Evolutionary conservation across 2,888 invertebrate genomes (phyloP), one percentile per base, ranked within the genome.

Genomic region (Calameuta pallipes): DNA sequence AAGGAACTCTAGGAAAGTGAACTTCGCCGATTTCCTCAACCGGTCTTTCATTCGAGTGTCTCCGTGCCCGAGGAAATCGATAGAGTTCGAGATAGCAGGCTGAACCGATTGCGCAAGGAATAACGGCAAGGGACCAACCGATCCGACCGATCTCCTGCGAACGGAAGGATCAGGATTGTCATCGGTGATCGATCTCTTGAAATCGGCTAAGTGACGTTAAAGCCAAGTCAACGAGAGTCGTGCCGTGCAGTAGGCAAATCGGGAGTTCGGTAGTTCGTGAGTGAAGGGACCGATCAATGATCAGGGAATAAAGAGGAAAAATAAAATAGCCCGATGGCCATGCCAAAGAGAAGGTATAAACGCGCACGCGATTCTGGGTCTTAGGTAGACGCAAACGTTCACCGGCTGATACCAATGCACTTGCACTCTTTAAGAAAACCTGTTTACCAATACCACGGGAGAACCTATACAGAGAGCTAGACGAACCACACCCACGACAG

Each of bases 371-470:
- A 56, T 56, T 23, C 23, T 56, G 56, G 23, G 23, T 23, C 56
- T 9, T 9, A 56, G 23, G 56, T 56, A 56, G 56, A 56, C 56
- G 23, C 56, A 36, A 23, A 68, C 86, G 83, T 87, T 87, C 87
- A 87, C 87, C 86, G 82, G 86, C 83, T 56, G 87, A 86, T 85
- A 87, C 84, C 83, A 85, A 82, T 88, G 87, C 86, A 89, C 89
- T 89, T 89, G 89, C 89, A 88, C 88, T 89, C 89, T 89, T 89
- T 86, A 88, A 84, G 81, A 86, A 84, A 86, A 86, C 86, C 85
- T 84, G 86, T 86, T 85, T 80, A 3, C 37, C 23, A 37, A 41
- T 69, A 35, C 33, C 69, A n/a, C n/a, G 4, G 73, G 4, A 36
- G 35, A 75, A 56, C 56, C 56, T 56, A 56, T 56, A 56, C 23